phyloP scores from a whole-genome alignment of 1,140 invertebrate species.

The Campodea augens region DNA sequence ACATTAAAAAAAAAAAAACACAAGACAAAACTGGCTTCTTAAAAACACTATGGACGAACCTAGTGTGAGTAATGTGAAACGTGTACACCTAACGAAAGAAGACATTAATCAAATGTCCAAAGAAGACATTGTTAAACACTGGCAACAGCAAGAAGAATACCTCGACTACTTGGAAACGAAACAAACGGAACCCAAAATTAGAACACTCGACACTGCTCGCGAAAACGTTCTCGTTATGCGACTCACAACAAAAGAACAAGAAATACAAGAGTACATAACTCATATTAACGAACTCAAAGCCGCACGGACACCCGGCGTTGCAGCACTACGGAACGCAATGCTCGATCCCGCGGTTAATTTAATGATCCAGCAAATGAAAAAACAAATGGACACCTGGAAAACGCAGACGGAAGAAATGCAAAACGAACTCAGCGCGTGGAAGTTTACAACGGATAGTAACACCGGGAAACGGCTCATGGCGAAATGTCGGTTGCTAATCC shows the following conservation, averaged over 20 bases:
- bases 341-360: slow-evolving; percentile 92
- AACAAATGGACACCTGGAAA: slow-evolving; percentile 74
- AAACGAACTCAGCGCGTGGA: slow-evolving; percentile 94
- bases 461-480: slow-evolving; percentile 96
- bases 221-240: slow-evolving; percentile 81
- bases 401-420: slow-evolving; percentile 89
- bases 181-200: no score
- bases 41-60: no score
- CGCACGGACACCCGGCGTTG: slow-evolving; percentile 52
- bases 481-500: slow-evolving; percentile 85
- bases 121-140: no score
- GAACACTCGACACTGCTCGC: no score
- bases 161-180: no score
- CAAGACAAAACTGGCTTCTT: no score
- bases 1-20: no score
- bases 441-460: slow-evolving; percentile 93
- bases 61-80: no score
- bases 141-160: no score
- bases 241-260: slow-evolving; percentile 84
- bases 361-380: slow-evolving; percentile 73
- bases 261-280: slow-evolving; percentile 89
- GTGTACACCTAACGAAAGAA: no score
- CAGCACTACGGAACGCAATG: slow-evolving; percentile 57
- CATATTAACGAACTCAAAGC: slow-evolving; percentile 81
- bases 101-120: no score